Base-by-base conservation (phyloP, 2,888 invertebrate species). In the Apodemia hepburni region DNA sequence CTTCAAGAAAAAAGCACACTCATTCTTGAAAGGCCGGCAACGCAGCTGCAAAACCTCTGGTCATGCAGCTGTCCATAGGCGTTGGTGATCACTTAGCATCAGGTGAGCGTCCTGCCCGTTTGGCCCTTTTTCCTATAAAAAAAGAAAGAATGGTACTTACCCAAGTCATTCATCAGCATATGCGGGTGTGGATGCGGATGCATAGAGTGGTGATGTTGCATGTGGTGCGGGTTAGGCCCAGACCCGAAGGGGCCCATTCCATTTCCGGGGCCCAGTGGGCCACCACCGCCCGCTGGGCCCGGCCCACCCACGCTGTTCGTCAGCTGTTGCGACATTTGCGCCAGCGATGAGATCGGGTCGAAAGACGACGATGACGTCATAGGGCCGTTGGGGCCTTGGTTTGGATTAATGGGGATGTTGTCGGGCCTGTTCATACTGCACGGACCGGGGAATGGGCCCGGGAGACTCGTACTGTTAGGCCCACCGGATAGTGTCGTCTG, bases 251-350 rank as follows among this genome's bases (percentile, higher is more conserved):
- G 89, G 4, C 86, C 85, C 86, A 86, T 84, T 12, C 78, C 80
- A 61, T 81, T 74, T 5, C 79, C 78, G 61, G 87, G 87, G 42
- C 87, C 87, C 87, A 86, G 85, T 65, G 84, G 85, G 8, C 82
- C 77, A 12, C 22, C 51, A 4, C 22, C 18, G 11, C 51, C 51
- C 5, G 51, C 82, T 15, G 84, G 81, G 12, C 82, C 81, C n/a
- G 85, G 82, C 42, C 84, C 85, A n/a, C 90, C 87, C 93, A 80
- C 89, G 47, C 96, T 95, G 75, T 95, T 97, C 15, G 97, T 97
- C 69, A 98, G 87, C 79, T 97, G 97, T 77, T 98, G 98, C 68
- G 97, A 97, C 98, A 98, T 98, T 85, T 98, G 98, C 63, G 98
- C 97, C 75, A 98, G 92, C 9, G 98, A 98, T 61, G 97, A 97